Evolutionary conservation across 2,797 vertebrate genomes (phyloP).

Genomic region (Falco concolor): DNA sequence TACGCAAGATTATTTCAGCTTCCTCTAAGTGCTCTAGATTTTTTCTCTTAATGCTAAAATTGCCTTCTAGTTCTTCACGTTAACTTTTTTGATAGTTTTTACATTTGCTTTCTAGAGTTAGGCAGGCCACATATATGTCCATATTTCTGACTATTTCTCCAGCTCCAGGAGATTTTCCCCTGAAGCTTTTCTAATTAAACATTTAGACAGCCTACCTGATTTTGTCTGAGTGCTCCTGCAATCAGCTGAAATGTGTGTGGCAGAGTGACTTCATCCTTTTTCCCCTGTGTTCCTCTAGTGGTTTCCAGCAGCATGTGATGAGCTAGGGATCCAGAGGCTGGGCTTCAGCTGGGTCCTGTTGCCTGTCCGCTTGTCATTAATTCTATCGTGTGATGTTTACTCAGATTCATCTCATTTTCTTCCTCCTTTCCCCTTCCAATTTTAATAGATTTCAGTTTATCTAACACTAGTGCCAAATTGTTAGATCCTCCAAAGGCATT

Average conservation of each 20-base stretch:
- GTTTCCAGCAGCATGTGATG: conserved; percentile 75
- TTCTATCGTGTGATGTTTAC: conserved; percentile 19
- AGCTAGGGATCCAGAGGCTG: neutral
- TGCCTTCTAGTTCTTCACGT: neutral
- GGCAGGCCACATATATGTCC: neutral
- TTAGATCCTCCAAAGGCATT: neutral
- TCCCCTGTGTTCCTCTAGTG: conserved; percentile 31
- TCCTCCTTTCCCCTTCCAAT: neutral
- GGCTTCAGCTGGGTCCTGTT: conserved; percentile 54
- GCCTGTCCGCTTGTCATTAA: conserved; percentile 37
- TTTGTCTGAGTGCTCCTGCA: conserved; percentile 10
- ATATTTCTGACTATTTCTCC: neutral
- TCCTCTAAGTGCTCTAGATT: neutral
- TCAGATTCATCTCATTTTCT: neutral
- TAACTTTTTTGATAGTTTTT: neutral
- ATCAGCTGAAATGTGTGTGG: neutral
- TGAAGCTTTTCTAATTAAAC: neutral
- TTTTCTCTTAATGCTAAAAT: neutral
- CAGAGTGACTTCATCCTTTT: conserved; percentile 25
- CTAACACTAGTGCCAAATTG: neutral
- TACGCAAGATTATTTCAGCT: neutral
- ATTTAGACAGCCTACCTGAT: conserved; percentile 58
- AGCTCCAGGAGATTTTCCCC: neutral
- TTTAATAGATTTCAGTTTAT: neutral
- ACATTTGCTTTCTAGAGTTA: neutral